A percentile compares a stretch with the other conserved stretches of the same genome.
phyloP scores from a whole-genome alignment of 2,113 vertebrate genomes.

The Galbula dea region DNA sequence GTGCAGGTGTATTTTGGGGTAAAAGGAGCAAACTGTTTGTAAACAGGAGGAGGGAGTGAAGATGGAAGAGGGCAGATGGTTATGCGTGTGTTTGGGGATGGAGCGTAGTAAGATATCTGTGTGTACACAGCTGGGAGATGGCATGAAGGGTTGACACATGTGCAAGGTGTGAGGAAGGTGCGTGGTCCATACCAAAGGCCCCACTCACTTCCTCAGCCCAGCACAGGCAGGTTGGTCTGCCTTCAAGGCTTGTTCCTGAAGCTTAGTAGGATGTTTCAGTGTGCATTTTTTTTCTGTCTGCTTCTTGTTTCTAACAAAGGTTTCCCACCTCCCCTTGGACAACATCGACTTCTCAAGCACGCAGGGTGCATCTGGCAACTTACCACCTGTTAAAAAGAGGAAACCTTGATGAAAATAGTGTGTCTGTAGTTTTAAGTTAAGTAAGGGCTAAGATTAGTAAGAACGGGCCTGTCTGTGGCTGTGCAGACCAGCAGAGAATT shows the following conservation, averaged over 20 bases:
- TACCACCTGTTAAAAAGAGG: neutral
- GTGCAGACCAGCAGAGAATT: neutral
- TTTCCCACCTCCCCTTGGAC: neutral
- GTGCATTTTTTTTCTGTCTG: neutral
- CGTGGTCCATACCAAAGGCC: neutral
- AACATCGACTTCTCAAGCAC: neutral
- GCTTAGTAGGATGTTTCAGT: neutral
- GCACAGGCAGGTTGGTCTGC: neutral
- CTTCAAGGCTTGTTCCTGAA: neutral
- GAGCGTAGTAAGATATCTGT: neutral
- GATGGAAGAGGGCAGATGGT: neutral
- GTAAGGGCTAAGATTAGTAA: constrained; percentile 28
- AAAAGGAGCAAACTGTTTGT: neutral
- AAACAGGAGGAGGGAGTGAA: neutral
- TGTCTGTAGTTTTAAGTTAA: constrained; percentile 27
- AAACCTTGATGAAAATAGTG: neutral
- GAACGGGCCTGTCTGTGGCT: neutral
- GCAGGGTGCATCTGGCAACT: neutral
- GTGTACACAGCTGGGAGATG: neutral
- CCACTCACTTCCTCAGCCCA: neutral
- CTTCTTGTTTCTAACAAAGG: neutral
- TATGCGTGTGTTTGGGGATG: neutral
- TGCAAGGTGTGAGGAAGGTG: neutral
- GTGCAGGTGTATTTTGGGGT: neutral
- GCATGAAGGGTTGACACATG: fast-evolving